Evolutionary conservation across 64 coral and sea anemone species (phyloP), one percentile per base, ranked within the genome.

Genomic region (Porites lutea): DNA sequence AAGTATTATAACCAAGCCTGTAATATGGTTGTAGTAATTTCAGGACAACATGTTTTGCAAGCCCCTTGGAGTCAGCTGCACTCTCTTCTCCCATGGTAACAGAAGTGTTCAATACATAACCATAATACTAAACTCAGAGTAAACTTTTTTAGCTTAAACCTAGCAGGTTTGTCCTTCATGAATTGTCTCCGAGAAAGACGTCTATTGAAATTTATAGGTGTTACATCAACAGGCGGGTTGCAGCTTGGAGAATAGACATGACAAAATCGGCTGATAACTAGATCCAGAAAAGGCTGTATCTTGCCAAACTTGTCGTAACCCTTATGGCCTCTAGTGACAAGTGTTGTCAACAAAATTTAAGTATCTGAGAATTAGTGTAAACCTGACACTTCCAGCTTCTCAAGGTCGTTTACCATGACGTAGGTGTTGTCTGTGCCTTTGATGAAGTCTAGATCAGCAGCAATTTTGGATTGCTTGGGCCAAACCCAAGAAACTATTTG

Each of bases 71-170:
- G 20, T 71, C 89, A 59, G 65, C 77, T n/a, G 77, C 65, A 82
- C 16, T 78, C 68, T 82, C 74, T 90, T 90, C 66, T 59, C 89
- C 78, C 72, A 78, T 91, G 52, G 82, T 82, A 79, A 91, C 89
- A 5, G 72, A 47, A 82, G 82, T 71, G 68, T 91, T 27, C 52
- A 82, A 67, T 43, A 91, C 65, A 62, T 91, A 82, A 67, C 78
- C 89, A 73, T 82, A 44, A 48, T 67, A 43, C 59, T 65, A 82
- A 11, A 73, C 89, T 78, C 27, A 82, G 78, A 57, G 65, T 61
- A 23, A 71, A 91, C 13, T 50, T 48, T 72, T 82, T 82, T 7
- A 91, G 57, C 79, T 74, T 62, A 70, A 80, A 90, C 68, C 64
- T 82, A 52, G 89, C 65, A 69, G 77, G 63, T 77, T 72, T 90